These are phyloP conservation scores for Morbakka virulenta DNA, from an alignment of 30 jellyfish, hydroid and myxozoan genomes.

Conservation along the genomic window DNA sequence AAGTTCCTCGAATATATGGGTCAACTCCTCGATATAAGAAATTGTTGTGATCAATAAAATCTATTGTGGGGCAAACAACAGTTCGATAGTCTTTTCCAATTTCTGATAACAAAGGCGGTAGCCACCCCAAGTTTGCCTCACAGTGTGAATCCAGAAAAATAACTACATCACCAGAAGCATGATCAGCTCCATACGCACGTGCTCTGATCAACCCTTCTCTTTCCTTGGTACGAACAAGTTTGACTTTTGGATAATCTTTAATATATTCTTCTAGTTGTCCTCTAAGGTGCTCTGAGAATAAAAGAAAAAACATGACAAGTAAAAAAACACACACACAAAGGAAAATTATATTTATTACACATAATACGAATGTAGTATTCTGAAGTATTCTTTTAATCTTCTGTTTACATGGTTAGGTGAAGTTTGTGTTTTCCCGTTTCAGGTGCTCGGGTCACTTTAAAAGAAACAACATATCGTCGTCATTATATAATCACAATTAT, in stretches of 20 bases:
- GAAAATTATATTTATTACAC: too few relatives aligned
- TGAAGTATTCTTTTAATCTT: too few relatives aligned
- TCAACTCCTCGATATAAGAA: conserved; percentile 91
- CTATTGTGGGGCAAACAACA: conserved; percentile 96
- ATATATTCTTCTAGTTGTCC: conserved; percentile 68
- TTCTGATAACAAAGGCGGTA: conserved; percentile 87
- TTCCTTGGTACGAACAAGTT: conserved; percentile 82
- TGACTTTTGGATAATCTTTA: conserved; percentile 60
- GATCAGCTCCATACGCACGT: conserved; percentile 96
- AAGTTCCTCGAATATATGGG: conserved; percentile 92
- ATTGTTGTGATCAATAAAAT: conserved; percentile 87
- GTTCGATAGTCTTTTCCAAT: conserved; percentile 59
- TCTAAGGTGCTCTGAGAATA: conserved; percentile 62
- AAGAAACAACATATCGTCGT: too few relatives aligned
- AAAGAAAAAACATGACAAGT: not conserved
- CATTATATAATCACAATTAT: too few relatives aligned
- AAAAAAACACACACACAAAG: not conserved
- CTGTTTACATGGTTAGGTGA: too few relatives aligned
- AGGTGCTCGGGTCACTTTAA: too few relatives aligned
- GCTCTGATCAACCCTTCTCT: conserved; percentile 98
- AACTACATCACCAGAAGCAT: conserved; percentile 88
- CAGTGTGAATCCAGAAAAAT: conserved; percentile 97
- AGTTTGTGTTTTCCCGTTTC: too few relatives aligned
- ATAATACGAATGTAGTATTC: too few relatives aligned
- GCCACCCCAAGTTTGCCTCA: conserved; percentile 97